These are phyloP conservation scores for Hedya salicella DNA, from an alignment of 2,888 invertebrate genomes.

Conservation along the genomic window DNA sequence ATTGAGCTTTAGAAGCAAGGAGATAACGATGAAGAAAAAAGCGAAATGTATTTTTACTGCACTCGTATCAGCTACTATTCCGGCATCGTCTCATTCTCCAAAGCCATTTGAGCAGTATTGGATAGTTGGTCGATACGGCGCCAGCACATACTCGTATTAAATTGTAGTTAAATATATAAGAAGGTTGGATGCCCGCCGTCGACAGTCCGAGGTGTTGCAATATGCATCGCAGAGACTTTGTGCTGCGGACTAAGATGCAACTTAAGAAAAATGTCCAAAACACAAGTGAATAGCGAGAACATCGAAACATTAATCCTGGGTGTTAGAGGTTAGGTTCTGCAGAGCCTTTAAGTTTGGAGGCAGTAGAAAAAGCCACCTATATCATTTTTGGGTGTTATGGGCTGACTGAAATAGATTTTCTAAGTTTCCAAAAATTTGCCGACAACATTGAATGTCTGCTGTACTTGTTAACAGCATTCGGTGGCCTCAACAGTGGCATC, in stretches of 20 bases:
- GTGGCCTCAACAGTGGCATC: no score
- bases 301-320: neutral
- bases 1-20: no score
- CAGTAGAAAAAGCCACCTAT: no score
- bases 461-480: no score
- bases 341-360: no score
- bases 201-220: constrained; percentile 45
- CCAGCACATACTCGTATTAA: constrained; percentile 27
- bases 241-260: constrained; percentile 45
- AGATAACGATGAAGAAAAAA: no score
- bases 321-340: neutral
- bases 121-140: neutral
- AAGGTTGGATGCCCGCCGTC: constrained; percentile 38
- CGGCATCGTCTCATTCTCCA: neutral
- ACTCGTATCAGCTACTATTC: no score
- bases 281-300: neutral
- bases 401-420: no score
- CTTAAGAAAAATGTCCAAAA: constrained; percentile 19
- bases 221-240: constrained; percentile 53
- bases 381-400: no score
- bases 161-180: constrained; percentile 31
- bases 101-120: neutral
- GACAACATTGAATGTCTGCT: no score
- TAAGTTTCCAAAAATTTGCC: no score
- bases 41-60: no score